Base-by-base conservation (phyloP, 2,797 vertebrate species). In the Rhinoraja longicauda region DNA sequence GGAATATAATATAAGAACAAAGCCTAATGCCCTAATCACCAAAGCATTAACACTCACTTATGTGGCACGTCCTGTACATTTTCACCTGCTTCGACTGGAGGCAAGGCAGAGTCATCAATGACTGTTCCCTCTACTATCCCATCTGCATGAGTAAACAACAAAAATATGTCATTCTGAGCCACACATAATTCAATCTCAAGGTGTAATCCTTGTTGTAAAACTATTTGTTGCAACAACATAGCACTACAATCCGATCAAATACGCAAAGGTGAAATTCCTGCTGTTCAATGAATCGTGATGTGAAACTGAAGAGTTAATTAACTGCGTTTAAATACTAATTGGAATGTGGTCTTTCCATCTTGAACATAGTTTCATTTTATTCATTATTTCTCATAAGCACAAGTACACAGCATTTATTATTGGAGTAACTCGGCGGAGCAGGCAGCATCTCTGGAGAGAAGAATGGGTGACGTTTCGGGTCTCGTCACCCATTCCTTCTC, bases 101-200 rank as follows among this genome's bases (percentile, higher is more conserved):
- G 82, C 82, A 86, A 67, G 15, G 39, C 59, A 67, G 84, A 67
- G 59, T 59, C 84, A 67, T 36, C 84, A 24, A 67, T 36, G 84
- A 88, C 62, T 32, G 84, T 88, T 88, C 84, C 88, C 59, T 88
- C 62, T 88, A 59, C 84, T 88, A 88, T 64, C 84, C 67, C 62
- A 88, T 62, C 84, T 88, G 84, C 84, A 67, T 32, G 29, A 88
- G 84, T 32, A 88, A 88, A 67, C 62, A 88, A 88, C n/a, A 88
- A 67, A 88, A 19, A 4, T n/a, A 17, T 21, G 62, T 88, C 8
- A 88, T 21, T 21, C 6, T 67, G n/a, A 67, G n/a, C 1, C 7
- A 32, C 29, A 88, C 84, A 24, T 17, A 36, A 36, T 36, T 88
- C 59, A 67, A 67, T 67, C 84, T 19, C 59, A 53, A 36, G 10